A percentile compares a stretch with the other conserved stretches of the same genome.
These are phyloP conservation scores for Silurus asotus DNA, from an alignment of 2,113 vertebrate species.

Conservation along the genomic window DNA sequence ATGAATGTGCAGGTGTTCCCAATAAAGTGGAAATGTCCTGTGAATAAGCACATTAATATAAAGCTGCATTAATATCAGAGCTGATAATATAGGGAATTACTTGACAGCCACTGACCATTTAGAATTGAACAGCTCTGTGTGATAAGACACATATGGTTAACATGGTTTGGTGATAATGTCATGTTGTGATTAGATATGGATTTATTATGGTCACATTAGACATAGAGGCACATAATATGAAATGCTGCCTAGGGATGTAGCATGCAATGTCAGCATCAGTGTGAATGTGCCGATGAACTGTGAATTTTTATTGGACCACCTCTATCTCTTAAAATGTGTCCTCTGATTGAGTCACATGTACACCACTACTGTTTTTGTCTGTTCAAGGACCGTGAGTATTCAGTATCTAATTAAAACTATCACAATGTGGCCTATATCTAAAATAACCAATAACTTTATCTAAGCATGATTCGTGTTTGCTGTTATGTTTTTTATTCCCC, in stretches of 20 bases:
- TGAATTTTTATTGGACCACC: neutral
- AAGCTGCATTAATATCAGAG: too few species aligned
- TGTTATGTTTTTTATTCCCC: neutral
- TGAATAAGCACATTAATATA: too few species aligned
- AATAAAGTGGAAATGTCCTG: too few species aligned
- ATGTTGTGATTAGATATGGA: neutral
- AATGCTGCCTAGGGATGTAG: neutral
- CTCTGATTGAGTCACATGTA: conserved; percentile 21
- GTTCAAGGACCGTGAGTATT: neutral
- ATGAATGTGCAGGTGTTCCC: too few species aligned
- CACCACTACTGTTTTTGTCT: neutral
- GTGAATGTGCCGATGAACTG: neutral
- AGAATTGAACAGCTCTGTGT: neutral
- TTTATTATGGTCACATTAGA: neutral
- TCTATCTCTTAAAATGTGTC: neutral
- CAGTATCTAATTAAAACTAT: neutral
- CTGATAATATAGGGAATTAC: too few species aligned
- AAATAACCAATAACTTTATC: neutral
- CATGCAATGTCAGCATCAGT: neutral
- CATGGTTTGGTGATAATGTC: neutral
- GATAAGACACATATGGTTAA: too few species aligned
- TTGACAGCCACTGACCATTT: neutral
- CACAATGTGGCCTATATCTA: neutral
- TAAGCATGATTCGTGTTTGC: neutral
- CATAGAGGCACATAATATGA: neutral